Percentiles rank a stretch among this genome's conserved stretches.
Evolutionary conservation across 2,797 vertebrate species (phyloP).

Genomic region (Protonibea diacanthus): DNA sequence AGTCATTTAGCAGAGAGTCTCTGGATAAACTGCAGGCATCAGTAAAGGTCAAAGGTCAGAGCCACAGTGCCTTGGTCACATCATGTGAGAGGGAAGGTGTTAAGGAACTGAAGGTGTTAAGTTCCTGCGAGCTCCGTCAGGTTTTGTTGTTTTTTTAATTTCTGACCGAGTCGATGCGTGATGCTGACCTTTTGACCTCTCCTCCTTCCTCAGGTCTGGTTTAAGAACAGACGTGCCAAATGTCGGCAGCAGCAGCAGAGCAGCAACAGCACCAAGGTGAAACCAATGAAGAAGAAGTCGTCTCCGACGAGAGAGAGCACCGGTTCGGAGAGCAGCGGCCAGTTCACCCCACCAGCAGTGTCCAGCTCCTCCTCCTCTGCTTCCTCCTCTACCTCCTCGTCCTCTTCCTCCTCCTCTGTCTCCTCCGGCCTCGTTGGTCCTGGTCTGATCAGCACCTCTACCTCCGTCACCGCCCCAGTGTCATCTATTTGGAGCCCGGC

Average conservation of each 20-base stretch:
- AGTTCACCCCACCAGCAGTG: slow-evolving; percentile 92
- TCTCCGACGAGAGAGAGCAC: slow-evolving; percentile 94
- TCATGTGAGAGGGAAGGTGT: not conserved
- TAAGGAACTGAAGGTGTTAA: not conserved
- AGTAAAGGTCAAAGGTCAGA: slow-evolving; percentile 52
- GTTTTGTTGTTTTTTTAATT: not conserved
- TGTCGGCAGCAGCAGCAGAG: slow-evolving; percentile 94
- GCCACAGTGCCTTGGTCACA: not conserved
- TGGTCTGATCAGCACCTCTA: slow-evolving; percentile 75
- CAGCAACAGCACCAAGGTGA: slow-evolving; percentile 88
- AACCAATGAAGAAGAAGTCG: slow-evolving; percentile 94
- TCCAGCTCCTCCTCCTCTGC: slow-evolving; percentile 90
- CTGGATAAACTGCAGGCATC: slow-evolving; percentile 16
- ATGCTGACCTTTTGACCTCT: slow-evolving; percentile 29
- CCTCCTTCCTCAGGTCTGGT: slow-evolving; percentile 91
- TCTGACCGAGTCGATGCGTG: not conserved
- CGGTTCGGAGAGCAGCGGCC: slow-evolving; percentile 94
- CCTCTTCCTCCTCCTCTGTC: slow-evolving; percentile 76
- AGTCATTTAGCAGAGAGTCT: not conserved
- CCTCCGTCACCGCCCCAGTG: slow-evolving; percentile 85
- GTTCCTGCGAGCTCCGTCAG: not conserved
- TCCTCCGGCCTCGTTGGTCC: slow-evolving; percentile 68
- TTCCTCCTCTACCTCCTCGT: slow-evolving; percentile 88
- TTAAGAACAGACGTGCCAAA: slow-evolving; percentile 97
- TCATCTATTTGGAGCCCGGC: slow-evolving; percentile 98